Evolutionary conservation across 2,113 vertebrate species (phyloP).

Genomic region (Pachyramphus minor): DNA sequence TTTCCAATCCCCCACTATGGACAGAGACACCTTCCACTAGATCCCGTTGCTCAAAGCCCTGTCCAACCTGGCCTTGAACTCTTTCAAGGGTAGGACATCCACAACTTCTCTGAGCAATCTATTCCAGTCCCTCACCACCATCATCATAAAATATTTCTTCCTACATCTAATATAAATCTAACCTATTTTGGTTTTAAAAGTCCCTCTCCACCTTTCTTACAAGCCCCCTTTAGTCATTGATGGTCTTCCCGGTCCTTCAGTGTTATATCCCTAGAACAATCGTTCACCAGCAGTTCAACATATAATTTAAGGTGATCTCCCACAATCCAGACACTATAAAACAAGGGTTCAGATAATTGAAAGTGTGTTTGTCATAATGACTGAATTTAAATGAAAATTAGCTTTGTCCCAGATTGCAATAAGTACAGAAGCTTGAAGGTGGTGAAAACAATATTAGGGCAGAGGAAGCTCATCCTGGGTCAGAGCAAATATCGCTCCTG

Average conservation of each 20-base stretch:
- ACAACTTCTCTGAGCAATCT: neutral
- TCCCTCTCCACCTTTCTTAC: neutral
- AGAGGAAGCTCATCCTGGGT: neutral
- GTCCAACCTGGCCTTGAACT: neutral
- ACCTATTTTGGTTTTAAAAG: neutral
- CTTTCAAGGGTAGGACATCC: neutral
- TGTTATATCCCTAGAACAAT: neutral
- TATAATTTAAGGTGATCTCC: neutral
- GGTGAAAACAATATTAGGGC: neutral
- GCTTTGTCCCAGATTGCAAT: neutral
- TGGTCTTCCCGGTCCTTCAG: neutral
- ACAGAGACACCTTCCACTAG: neutral
- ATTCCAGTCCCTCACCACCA: neutral
- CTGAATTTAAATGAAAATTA: neutral
- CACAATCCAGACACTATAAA: neutral
- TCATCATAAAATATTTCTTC: neutral
- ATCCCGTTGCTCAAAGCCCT: neutral
- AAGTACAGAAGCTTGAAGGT: neutral
- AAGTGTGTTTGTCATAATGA: neutral
- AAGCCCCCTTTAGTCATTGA: neutral
- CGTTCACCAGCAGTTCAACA: neutral
- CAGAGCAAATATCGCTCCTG: neutral
- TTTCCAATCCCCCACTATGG: neutral
- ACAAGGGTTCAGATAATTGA: neutral
- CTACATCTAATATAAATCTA: neutral